Evolutionary conservation across 2,113 vertebrate species (phyloP).

Genomic region (Psittacara wagleri): DNA sequence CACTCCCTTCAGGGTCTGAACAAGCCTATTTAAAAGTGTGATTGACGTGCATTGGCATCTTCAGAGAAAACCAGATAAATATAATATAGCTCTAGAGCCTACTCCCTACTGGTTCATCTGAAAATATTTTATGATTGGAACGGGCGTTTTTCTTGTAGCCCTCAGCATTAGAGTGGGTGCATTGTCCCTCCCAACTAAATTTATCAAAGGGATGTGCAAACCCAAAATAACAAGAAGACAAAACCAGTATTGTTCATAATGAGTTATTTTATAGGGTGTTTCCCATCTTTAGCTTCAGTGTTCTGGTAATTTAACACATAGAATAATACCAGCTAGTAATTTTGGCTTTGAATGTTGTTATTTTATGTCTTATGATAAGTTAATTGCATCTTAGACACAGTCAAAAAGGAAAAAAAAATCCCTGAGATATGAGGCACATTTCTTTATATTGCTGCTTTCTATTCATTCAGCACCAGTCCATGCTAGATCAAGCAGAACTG

Average conservation of each 20-base stretch:
- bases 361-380: constrained; percentile 61
- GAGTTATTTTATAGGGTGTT: constrained; percentile 69
- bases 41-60: neutral
- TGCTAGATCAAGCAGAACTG: constrained; percentile 68
- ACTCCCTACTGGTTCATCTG: constrained; percentile 25
- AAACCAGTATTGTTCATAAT: constrained; percentile 51
- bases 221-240: constrained; percentile 56
- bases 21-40: neutral
- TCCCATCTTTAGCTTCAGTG: constrained; percentile 43
- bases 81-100: constrained; percentile 5
- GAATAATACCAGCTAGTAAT: constrained; percentile 62
- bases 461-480: constrained; percentile 28
- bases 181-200: constrained; percentile 36
- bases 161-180: neutral
- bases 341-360: constrained; percentile 58
- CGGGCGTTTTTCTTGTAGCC: neutral
- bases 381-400: constrained; percentile 55
- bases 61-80: constrained; percentile 39
- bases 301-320: constrained; percentile 66
- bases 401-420: neutral
- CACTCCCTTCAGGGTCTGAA: neutral
- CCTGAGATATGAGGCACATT: constrained; percentile 24
- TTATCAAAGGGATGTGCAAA: constrained; percentile 44
- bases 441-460: constrained; percentile 54
- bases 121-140: constrained; percentile 59